Percentiles rank a stretch among this genome's conserved stretches.
Conservation (phyloP, 1,140 invertebrate species). For the Magallana gigas region DNA sequence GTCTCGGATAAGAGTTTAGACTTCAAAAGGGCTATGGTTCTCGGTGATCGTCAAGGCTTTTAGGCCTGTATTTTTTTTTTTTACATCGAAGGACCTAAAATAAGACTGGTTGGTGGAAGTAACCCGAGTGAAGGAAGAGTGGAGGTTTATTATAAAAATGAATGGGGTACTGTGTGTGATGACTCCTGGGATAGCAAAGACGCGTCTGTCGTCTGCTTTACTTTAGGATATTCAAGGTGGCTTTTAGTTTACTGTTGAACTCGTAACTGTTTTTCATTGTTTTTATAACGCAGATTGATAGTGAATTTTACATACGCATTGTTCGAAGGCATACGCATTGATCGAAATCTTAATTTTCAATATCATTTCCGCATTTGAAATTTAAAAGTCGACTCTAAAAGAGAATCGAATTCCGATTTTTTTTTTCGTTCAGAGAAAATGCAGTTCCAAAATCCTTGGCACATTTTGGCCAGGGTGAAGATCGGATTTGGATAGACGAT, state of each 20-base stretch:
- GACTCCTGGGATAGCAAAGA: conserved; percentile 50
- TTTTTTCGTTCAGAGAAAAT: not conserved
- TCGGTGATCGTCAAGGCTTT: too few species aligned
- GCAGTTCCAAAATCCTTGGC: not conserved
- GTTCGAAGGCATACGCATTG: too few species aligned
- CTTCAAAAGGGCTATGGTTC: too few species aligned
- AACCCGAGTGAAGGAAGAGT: conserved; percentile 53
- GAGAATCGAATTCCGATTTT: too few species aligned
- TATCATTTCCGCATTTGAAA: too few species aligned
- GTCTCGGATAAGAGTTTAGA: too few species aligned
- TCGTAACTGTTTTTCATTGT: too few species aligned
- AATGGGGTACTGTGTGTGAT: conserved; percentile 52
- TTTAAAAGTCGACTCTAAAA: too few species aligned
- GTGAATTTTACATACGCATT: too few species aligned
- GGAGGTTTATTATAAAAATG: conserved; percentile 39
- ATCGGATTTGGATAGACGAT: conserved; percentile 84
- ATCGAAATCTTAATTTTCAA: too few species aligned
- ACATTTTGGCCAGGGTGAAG: conserved; percentile 80
- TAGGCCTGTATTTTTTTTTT: not conserved
- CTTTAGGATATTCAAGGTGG: conserved; percentile 33
- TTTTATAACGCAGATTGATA: too few species aligned
- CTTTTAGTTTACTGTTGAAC: too few species aligned
- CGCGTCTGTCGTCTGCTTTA: conserved; percentile 42
- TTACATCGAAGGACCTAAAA: conserved; percentile 29
- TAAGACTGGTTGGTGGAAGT: conserved; percentile 51